Base-by-base conservation (phyloP, 2,113 vertebrate species). In the Perca schrenkii region DNA sequence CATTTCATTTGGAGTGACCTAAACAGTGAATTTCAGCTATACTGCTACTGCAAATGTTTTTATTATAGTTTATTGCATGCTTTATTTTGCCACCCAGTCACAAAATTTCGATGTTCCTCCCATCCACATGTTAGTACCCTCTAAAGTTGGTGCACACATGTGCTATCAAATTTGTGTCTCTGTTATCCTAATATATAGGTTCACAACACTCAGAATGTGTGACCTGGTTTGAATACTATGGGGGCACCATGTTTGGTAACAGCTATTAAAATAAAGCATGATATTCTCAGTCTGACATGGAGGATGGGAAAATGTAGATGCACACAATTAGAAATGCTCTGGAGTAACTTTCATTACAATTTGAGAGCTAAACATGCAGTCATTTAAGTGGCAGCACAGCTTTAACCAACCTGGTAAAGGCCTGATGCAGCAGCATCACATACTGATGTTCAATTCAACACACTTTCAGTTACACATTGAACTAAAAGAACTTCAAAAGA, bases 401-500 rank as follows among this genome's bases (percentile, higher is more conserved):
- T 57, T 58, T 58, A 19, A 43, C 7, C 46, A 40, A 53, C 25
- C 34, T 50, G 40, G 28, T 19, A 12, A 13, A 52, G 46, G 76
- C 21, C 31, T 40, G 36, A 54, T 22, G 13, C 31, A 53, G 34
- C 58, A 69, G 40, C 63, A 43, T 70, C 53, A 52, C 7, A 76
- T 16, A 8, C 12, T 12, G 40, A n/a, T 2, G 28, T 17, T 63
- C 46, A 40, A 2, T 53, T 56, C 73, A n/a, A 6, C 19, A 52
- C 0, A 0, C 34, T 16, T 15, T 31, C 34, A 22, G 49, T 25
- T 21, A 16, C 16, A 60, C 2, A 8, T 74, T 80, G 3, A 22
- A 68, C 49, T 60, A 61, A 12, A 46, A 62, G 10, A 34, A 50
- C 77, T 50, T 56, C 14, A 60, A 12, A 60, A 36, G 56, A 62